Percentiles rank a stretch among this genome's conserved stretches.
Conservation (phyloP, 2,888 invertebrate genomes). For the Deilephila elpenor region DNA sequence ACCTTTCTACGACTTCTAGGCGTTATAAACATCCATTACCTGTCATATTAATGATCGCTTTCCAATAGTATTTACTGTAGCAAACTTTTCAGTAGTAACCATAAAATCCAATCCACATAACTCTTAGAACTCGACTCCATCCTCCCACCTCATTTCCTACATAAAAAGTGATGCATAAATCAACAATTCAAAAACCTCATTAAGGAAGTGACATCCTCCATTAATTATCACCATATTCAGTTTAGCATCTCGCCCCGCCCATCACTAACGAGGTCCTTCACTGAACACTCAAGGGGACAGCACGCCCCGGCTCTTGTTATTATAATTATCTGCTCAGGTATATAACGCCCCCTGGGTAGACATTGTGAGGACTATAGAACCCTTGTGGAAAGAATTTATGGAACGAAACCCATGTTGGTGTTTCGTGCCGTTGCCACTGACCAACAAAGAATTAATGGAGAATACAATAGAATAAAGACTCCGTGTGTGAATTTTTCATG, state of each 20-base stretch:
- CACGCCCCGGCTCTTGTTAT: conserved; percentile 32
- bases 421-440: too few relatives aligned
- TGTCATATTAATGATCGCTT: too few relatives aligned
- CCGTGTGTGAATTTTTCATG: too few relatives aligned
- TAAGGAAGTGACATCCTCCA: conserved; percentile 1
- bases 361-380: background rate
- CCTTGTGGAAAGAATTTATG: background rate
- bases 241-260: conserved; percentile 53
- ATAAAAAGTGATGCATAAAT: background rate
- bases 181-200: background rate
- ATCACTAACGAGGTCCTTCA: conserved; percentile 65
- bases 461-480: too few relatives aligned
- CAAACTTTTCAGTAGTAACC: too few relatives aligned
- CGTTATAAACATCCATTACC: too few relatives aligned
- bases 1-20: too few relatives aligned
- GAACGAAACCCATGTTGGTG: background rate
- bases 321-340: conserved; percentile 22
- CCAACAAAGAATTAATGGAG: too few relatives aligned
- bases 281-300: conserved; percentile 45
- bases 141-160: background rate
- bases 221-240: conserved; percentile 35
- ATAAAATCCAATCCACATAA: too few relatives aligned
- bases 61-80: too few relatives aligned
- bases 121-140: too few relatives aligned
- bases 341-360: conserved; percentile 12